phyloP scores from a whole-genome alignment of 2,888 invertebrate genomes.

The Serrognathus titanus region DNA sequence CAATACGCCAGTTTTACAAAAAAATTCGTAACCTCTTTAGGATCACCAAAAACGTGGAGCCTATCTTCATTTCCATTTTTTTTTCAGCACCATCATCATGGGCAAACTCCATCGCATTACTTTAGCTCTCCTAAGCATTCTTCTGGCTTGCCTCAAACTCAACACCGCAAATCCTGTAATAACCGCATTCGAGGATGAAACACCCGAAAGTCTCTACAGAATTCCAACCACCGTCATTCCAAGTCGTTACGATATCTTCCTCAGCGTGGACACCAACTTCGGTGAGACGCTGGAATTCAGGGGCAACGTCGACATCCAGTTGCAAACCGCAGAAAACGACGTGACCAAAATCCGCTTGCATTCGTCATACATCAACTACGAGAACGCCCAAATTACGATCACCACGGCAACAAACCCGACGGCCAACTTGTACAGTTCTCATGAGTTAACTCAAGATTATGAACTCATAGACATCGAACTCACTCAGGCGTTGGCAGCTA shows the following conservation, averaged over 20 bases:
- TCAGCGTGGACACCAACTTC: slow-evolving; percentile 37
- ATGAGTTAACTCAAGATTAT: neutral
- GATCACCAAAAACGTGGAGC: too few species aligned
- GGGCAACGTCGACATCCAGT: slow-evolving; percentile 13
- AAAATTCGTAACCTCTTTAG: too few species aligned
- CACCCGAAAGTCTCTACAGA: slow-evolving; percentile 44
- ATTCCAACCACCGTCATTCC: slow-evolving; percentile 53
- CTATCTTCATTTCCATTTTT: too few species aligned
- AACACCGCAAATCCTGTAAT: too few species aligned
- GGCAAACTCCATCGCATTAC: too few species aligned
- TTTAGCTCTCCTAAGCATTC: too few species aligned
- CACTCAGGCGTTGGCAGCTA: too few species aligned
- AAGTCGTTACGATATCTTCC: slow-evolving; percentile 51
- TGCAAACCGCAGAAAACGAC: neutral
- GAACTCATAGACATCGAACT: neutral
- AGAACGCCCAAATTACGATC: neutral
- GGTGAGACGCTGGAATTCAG: slow-evolving; percentile 4
- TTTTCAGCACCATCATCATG: too few species aligned
- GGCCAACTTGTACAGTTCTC: neutral
- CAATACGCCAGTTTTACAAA: too few species aligned
- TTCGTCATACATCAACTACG: slow-evolving; percentile 1
- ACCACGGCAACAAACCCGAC: neutral
- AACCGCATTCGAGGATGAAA: neutral
- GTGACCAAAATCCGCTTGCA: slow-evolving; percentile 7
- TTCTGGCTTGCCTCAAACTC: too few species aligned